These are phyloP conservation scores for Amphiprion clarkii DNA, from an alignment of 2,797 vertebrate genomes.

Conservation along the genomic window DNA sequence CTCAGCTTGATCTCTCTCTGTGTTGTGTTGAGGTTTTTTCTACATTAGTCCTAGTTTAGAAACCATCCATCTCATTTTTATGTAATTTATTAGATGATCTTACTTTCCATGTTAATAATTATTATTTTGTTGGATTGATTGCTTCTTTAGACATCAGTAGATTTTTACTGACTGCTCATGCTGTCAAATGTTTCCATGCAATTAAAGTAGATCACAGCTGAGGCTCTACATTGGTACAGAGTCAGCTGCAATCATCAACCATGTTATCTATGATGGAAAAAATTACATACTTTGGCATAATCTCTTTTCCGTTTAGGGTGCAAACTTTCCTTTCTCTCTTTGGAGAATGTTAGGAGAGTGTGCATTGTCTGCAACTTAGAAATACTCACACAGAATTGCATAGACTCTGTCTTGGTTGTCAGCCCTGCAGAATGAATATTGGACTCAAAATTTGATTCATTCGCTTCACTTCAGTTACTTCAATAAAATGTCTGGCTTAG, in stretches of 20 bases:
- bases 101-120: not conserved
- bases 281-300: not conserved
- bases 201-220: too few relatives aligned
- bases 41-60: not conserved
- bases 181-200: not conserved
- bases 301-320: not conserved
- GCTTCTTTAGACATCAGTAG: not conserved
- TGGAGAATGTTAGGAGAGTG: not conserved
- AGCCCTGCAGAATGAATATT: slow-evolving; percentile 37
- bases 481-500: slow-evolving; percentile 47
- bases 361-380: not conserved
- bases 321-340: slow-evolving; percentile 13
- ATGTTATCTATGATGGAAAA: too few relatives aligned
- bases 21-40: not conserved
- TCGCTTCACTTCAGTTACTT: slow-evolving; percentile 48
- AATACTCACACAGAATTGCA: slow-evolving; percentile 15
- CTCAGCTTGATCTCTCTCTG: not conserved
- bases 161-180: too few relatives aligned
- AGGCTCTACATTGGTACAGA: too few relatives aligned
- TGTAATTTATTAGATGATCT: not conserved
- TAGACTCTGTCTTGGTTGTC: slow-evolving; percentile 24
- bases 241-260: not conserved
- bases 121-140: not conserved
- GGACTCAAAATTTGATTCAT: slow-evolving; percentile 44
- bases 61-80: not conserved